Base-by-base conservation (phyloP, 1,140 invertebrate species). In the Cardiocondyla obscurior region DNA sequence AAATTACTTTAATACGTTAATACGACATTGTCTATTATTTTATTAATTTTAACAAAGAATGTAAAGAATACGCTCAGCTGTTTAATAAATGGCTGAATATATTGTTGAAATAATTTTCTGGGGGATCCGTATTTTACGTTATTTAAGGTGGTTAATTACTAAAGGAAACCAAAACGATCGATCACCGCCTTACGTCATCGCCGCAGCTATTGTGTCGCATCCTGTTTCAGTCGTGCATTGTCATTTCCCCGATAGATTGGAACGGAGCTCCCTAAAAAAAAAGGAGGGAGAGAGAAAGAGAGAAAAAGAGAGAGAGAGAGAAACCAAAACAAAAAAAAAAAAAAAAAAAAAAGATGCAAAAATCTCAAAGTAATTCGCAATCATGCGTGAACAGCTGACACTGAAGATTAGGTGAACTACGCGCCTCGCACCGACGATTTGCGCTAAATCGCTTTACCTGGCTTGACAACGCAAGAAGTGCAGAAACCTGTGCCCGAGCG, bases 321-420 rank as follows among this genome's bases (percentile, higher is more conserved):
- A n/a, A n/a, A n/a, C n/a, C n/a, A n/a, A n/a, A n/a, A n/a, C n/a
- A n/a, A n/a, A n/a, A n/a, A n/a, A n/a, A n/a, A n/a, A n/a, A n/a
- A n/a, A n/a, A 8, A 3, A 19, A 79, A 62, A 67, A 69, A 84
- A 49, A 60, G 36, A 76, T n/a, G 51, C 25, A 67, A 77, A 76
- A 88, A 60, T 79, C 62, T 53, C 42, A 51, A 19, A 87, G 53
- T 76, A 87, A 76, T 85, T 77, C 65, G 70, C 76, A 69, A 85
- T 85, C 81, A 82, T 88, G 86, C 81, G 79, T 88, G 81, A 88
- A 85, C 62, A 64, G n/a, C 28, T 64, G 60, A 65, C 58, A 81
- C 58, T 64, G 49, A 8, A 49, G 42, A 62, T 65, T 82, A 64
- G 70, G 79, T 49, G 60, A 85, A 86, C 72, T 64, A 62, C 30